Base-by-base conservation (phyloP, 2,113 vertebrate species). In the Puma concolor region DNA sequence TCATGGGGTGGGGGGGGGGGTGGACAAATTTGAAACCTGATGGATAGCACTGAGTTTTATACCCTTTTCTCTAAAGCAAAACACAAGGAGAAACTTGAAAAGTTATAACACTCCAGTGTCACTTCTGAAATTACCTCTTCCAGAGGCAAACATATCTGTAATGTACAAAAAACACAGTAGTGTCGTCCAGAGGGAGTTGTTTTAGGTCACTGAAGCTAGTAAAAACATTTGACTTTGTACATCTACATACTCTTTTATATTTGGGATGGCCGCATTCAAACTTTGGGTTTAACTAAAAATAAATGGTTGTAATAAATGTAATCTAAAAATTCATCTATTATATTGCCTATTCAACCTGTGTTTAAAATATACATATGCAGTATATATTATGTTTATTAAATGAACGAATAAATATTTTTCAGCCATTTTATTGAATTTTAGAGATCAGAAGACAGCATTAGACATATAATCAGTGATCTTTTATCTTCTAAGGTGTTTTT, bases 111-210 rank as follows among this genome's bases (percentile, higher is more conserved):
- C 50, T 96, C 33, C 63, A 54, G 12, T 92, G 48, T 72, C n/a
- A n/a, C 69, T 92, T 97, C 31, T 96, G 41, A 95, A 95, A 88
- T 89, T n/a, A 81, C 38, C 36, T 95, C 72, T 79, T 93, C 52
- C n/a, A 54, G 38, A 95, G 64, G 8, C 38, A 81, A 84, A 64
- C 9, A 11, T 23, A 76, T 38, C 31, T 44, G 50, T 9, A 66
- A 92, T 66, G 9, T 14, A 81, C 57, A 63, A 41, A 60, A 71
- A 81, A 60, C 57, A 21, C 57, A 60, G 57, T 48, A 36, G 19
- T 54, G 33, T 6, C 88, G 27, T 5, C 33, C 29, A 83, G 21
- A 0, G 48, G 63, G 17, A 94, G 71, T 44, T 76, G 9, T 52
- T 94, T 94, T 74, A 87, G 14, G 80, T 25, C 57, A 2, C 27